These are phyloP conservation scores for Pachycephala philippinensis DNA, from an alignment of 2,113 vertebrate genomes.

Conservation along the genomic window DNA sequence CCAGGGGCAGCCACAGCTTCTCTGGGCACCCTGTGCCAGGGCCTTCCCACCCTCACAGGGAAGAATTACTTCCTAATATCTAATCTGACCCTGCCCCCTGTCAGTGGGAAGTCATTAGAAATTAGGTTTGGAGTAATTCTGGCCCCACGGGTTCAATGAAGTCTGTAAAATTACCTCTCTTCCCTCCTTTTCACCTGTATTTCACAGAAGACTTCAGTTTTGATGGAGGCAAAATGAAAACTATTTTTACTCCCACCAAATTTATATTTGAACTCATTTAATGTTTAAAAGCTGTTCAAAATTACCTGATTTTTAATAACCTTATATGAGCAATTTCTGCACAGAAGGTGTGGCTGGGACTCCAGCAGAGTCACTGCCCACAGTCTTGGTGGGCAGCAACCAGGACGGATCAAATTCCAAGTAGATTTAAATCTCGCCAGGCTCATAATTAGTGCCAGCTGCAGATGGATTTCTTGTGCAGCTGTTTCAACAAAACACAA, in stretches of 20 bases:
- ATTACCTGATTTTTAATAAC: not conserved
- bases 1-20: not conserved
- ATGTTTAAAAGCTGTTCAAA: not conserved
- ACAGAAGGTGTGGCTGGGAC: not conserved
- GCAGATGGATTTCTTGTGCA: not conserved
- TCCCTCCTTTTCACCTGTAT: not conserved
- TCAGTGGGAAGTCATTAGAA: not conserved
- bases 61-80: not conserved
- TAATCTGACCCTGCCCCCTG: not conserved
- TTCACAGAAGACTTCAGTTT: not conserved
- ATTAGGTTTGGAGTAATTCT: not conserved
- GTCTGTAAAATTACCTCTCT: not conserved
- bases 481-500: not conserved
- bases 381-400: not conserved
- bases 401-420: not conserved
- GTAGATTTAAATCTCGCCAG: accelerated
- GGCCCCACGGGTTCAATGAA: accelerated
- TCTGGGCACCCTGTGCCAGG: not conserved
- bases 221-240: not conserved
- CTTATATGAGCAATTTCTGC: not conserved
- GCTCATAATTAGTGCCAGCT: not conserved
- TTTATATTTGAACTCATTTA: not conserved
- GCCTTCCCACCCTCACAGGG: accelerated
- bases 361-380: not conserved
- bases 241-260: not conserved